Evolutionary conservation across 2,113 vertebrate species (phyloP), one percentile per base, ranked within the genome.

Genomic region (Vicugna pacos): DNA sequence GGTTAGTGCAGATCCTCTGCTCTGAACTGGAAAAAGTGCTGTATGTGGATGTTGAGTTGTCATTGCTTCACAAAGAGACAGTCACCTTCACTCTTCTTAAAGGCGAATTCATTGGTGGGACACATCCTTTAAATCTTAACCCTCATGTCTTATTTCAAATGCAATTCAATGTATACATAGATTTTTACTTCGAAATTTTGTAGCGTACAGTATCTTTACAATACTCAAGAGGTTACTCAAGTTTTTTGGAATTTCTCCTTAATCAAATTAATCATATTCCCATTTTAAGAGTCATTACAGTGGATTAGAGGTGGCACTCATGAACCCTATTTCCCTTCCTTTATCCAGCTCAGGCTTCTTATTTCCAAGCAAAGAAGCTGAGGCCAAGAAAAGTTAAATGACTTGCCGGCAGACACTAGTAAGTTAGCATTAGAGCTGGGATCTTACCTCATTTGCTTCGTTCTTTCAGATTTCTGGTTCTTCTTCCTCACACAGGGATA

Each of bases 121-220:
- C 67, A 79, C 56, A 77, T 38, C 81, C 54, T 89, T 89, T 50
- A 70, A 67, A 89, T 75, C 87, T 86, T 79, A 95, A 83, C n/a
- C 70, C 58, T 85, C 52, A 58, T 95, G 62, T 77, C 64, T 48
- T 67, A 15, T 56, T 94, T 94, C 80, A 84, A 10, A 72, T 22
- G 16, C 24, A 81, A 16, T 62, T 86, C 73, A 56, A 1, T 3
- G 0, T 60, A 30, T 48, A 2, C 16, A 11, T 3, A 62, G 35
- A 65, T 58, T 96, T 89, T 89, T 67, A 46, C 28, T 76, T 52
- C 54, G 80, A 75, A 82, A 52, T 58, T 89, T 62, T 73, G 6
- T 93, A 64, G 95, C 80, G 46, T 35, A 30, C 72, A 24, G 8
- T 28, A 13, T n/a, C 42, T 65, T 26, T 79, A 46, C 8, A 58